Evolutionary conservation across 2,113 vertebrate genomes (phyloP).

Genomic region (Oxyura jamaicensis): DNA sequence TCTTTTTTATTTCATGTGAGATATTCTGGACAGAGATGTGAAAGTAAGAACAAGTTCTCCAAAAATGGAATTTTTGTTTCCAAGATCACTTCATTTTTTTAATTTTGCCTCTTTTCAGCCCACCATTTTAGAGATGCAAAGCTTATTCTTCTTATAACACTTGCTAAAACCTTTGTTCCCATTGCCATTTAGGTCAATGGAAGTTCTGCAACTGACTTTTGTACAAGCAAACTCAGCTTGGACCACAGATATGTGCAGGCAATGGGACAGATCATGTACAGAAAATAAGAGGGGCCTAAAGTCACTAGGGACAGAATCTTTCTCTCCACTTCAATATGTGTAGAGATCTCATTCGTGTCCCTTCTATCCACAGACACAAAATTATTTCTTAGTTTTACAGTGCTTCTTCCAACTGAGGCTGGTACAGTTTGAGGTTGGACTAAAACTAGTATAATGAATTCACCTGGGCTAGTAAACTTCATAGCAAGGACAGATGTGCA

Average conservation of each 20-base stretch:
- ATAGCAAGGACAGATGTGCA: not conserved
- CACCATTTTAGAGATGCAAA: not conserved
- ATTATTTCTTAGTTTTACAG: not conserved
- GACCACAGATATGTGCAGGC: not conserved
- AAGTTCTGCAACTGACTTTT: not conserved
- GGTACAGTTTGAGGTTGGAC: rapidly evolving
- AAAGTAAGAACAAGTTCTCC: not conserved
- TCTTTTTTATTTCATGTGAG: not conserved
- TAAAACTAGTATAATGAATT: not conserved
- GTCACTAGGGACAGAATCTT: not conserved
- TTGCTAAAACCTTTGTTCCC: not conserved
- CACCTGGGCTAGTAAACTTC: not conserved
- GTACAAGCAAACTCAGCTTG: not conserved
- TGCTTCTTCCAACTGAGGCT: not conserved
- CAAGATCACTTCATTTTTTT: not conserved
- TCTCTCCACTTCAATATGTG: rapidly evolving
- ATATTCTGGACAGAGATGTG: not conserved
- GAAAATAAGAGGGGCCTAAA: not conserved
- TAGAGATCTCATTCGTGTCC: not conserved
- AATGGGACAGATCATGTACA: not conserved
- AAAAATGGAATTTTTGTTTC: not conserved
- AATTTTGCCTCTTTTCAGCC: not conserved
- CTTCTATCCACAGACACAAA: not conserved
- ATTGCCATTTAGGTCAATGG: not conserved
- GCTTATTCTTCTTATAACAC: not conserved